Percentiles rank a stretch among this genome's conserved stretches.
Conservation (phyloP, 2,888 invertebrate species). For the Hanleya hanleyi region DNA sequence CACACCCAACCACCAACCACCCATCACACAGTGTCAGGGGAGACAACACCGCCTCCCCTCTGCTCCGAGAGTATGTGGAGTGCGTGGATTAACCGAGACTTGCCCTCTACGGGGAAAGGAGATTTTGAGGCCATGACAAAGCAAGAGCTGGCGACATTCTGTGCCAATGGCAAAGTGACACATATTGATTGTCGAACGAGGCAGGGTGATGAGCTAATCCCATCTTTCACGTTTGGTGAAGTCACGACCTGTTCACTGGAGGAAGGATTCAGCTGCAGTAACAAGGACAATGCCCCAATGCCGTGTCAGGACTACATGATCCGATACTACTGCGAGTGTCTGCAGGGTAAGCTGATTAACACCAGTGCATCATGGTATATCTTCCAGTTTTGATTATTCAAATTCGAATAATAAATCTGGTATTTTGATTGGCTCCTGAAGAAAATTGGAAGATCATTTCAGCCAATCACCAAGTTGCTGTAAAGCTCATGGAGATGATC, state of each 20-base stretch:
- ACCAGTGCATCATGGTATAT: too few species aligned
- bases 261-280: conserved; percentile 78
- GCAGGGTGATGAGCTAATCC: conserved; percentile 18
- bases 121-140: conserved; percentile 52
- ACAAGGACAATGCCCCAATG: conserved; percentile 40
- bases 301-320: conserved; percentile 53
- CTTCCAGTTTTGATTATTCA: too few species aligned
- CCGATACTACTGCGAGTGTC: conserved; percentile 74
- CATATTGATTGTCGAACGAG: conserved; percentile 59
- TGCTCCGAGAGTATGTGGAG: conserved; percentile 51
- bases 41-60: neutral
- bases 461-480: too few species aligned
- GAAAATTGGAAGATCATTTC: too few species aligned
- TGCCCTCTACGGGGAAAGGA: conserved; percentile 48
- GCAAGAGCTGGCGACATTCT: conserved; percentile 40
- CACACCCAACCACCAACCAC: conserved; percentile 23
- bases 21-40: neutral
- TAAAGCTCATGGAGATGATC: too few species aligned
- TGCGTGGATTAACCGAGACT: conserved; percentile 54
- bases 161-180: conserved; percentile 45
- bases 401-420: too few species aligned
- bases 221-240: conserved; percentile 50
- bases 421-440: too few species aligned
- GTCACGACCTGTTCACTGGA: conserved; percentile 75
- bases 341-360: neutral